Percentiles rank a stretch among this genome's conserved stretches.
Conservation (phyloP, 2,113 vertebrate species). For the Chaetodon trifascialis region DNA sequence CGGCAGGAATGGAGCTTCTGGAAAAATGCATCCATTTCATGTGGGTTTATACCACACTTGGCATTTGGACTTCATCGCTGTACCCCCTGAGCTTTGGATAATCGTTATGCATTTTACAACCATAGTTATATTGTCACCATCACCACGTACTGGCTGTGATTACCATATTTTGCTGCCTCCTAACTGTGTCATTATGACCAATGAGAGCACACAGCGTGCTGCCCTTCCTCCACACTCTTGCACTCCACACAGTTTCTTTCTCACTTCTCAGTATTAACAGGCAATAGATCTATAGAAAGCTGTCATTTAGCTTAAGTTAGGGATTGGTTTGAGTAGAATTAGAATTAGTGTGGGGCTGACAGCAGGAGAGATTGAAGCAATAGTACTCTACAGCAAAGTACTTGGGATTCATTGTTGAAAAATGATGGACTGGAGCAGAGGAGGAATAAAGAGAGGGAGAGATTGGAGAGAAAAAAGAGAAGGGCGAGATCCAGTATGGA, state of each 20-base stretch:
- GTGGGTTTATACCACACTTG: constrained; percentile 50
- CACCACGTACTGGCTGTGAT: constrained; percentile 43
- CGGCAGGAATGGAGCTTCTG: constrained; percentile 4
- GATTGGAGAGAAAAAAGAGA: not conserved
- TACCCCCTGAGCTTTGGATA: constrained; percentile 50
- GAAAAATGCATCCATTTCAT: constrained; percentile 35
- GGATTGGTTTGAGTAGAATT: constrained; percentile 10
- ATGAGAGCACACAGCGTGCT: constrained; percentile 4
- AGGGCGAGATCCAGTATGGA: not conserved
- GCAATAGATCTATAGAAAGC: constrained; percentile 15
- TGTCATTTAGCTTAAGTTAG: constrained; percentile 41
- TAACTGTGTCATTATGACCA: constrained; percentile 58
- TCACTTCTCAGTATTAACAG: constrained; percentile 39
- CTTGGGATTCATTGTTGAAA: constrained; percentile 10
- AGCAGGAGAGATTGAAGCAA: not conserved
- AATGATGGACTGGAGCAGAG: constrained; percentile 36
- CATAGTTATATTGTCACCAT: constrained; percentile 44
- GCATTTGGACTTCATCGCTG: constrained; percentile 46
- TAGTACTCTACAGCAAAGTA: constrained; percentile 4
- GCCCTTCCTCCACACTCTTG: constrained; percentile 2
- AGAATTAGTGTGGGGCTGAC: not conserved
- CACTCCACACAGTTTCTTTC: not conserved
- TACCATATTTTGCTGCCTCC: constrained; percentile 54
- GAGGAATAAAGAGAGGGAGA: not conserved
- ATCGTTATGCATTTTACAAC: constrained; percentile 55